Evolutionary conservation across 1,140 invertebrate species (phyloP).

Genomic region (Brachionus rotundiformis): DNA sequence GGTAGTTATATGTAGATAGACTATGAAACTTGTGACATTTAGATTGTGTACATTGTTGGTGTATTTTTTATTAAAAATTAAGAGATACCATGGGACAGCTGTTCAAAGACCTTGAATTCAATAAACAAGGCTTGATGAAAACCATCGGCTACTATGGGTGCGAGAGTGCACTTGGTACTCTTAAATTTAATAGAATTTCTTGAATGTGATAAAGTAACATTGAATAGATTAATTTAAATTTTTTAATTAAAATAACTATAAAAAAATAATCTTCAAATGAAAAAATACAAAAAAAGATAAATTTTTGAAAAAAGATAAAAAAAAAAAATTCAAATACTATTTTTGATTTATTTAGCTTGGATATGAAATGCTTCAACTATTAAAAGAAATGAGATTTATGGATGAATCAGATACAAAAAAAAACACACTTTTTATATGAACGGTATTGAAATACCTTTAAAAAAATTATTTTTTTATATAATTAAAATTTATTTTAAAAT

Average conservation of each 20-base stretch:
- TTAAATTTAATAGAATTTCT: background rate
- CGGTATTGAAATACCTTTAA: background rate
- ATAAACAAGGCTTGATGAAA: too few species aligned
- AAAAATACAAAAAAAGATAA: background rate
- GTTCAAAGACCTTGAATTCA: background rate
- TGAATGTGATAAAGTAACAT: background rate
- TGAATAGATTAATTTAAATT: background rate
- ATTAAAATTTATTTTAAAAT: background rate
- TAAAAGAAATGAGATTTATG: too few species aligned
- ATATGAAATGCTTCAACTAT: background rate
- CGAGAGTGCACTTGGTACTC: background rate
- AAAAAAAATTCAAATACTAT: background rate
- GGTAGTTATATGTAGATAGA: background rate
- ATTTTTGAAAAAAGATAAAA: background rate
- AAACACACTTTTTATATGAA: background rate
- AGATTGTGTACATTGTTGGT: background rate
- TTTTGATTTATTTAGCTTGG: background rate
- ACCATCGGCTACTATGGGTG: too few species aligned
- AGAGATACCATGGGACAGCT: background rate
- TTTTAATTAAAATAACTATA: background rate
- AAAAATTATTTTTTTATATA: background rate
- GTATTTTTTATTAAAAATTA: background rate
- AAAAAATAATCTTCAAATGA: background rate
- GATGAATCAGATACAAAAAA: background rate
- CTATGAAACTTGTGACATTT: background rate